Percentiles rank a stretch among this genome's conserved stretches.
These are phyloP conservation scores for Oikopleura dioica DNA, from an alignment of 23 tunicate genomes.

Conservation along the genomic window DNA sequence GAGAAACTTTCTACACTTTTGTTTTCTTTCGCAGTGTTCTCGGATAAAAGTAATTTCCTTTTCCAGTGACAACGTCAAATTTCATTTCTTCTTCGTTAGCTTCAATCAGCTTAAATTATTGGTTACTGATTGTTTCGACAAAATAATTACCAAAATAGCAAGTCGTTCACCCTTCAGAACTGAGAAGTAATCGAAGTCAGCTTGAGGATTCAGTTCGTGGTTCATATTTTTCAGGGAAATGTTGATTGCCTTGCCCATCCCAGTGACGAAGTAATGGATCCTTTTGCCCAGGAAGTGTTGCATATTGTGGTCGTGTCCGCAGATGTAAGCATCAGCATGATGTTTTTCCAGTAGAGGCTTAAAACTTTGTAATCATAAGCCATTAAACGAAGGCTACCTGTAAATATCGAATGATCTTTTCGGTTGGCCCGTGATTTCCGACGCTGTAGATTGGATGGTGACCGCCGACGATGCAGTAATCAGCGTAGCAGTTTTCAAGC, in stretches of 20 bases:
- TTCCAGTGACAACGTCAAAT: not conserved
- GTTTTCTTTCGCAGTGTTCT: not conserved
- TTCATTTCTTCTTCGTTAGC: not conserved
- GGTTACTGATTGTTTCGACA: too few relatives aligned
- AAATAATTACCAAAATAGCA: not conserved
- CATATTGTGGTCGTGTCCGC: slow-evolving; percentile 13
- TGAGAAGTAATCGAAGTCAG: not conserved
- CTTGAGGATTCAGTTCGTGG: not conserved
- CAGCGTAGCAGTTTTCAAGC: not conserved
- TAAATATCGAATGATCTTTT: too few relatives aligned
- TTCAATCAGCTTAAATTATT: too few relatives aligned
- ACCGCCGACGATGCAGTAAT: not conserved
- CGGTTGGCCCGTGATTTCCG: not conserved
- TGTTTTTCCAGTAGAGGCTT: too few relatives aligned
- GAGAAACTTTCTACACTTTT: too few relatives aligned
- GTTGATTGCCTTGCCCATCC: not conserved
- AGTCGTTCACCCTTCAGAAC: not conserved
- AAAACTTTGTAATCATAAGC: too few relatives aligned
- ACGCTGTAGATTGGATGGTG: slow-evolving; percentile 1
- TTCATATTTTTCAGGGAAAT: not conserved
- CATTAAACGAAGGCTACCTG: too few relatives aligned
- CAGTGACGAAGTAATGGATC: not conserved
- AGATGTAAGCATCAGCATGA: slow-evolving; percentile 1
- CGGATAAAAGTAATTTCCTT: not conserved
- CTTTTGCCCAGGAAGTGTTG: not conserved